Evolutionary conservation across 2,113 vertebrate genomes (phyloP).

Genomic region (Alexandromys fortis): DNA sequence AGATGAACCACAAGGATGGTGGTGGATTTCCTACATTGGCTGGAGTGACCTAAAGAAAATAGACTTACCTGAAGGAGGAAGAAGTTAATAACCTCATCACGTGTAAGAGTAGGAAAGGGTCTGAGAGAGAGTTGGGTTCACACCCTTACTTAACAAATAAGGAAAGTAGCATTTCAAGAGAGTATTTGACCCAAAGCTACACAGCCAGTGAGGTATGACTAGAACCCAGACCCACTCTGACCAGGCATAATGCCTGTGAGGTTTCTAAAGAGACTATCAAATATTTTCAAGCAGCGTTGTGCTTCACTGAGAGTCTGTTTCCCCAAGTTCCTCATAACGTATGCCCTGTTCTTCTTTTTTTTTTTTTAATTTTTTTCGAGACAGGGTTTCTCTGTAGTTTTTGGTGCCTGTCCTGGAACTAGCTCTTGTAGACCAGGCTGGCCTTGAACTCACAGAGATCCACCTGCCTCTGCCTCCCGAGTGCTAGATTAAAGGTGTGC

Average conservation of each 20-base stretch:
- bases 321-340: neutral
- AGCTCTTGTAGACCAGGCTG: too few species aligned
- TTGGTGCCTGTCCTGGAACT: too few species aligned
- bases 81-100: neutral
- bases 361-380: too few species aligned
- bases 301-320: neutral
- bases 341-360: neutral
- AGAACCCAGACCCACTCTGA: neutral
- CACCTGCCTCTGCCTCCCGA: too few species aligned
- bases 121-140: neutral
- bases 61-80: neutral
- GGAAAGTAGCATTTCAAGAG: neutral
- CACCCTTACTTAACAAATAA: neutral
- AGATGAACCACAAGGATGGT: neutral
- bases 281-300: rapidly evolving
- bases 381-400: too few species aligned
- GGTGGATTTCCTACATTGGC: neutral
- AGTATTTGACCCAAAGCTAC: neutral
- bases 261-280: neutral
- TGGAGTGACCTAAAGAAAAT: neutral
- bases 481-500: too few species aligned
- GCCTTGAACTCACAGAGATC: too few species aligned
- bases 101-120: neutral
- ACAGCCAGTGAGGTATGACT: neutral
- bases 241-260: neutral